phyloP scores from a whole-genome alignment of 2,113 vertebrate genomes.

The Thamnophis sirtalis region DNA sequence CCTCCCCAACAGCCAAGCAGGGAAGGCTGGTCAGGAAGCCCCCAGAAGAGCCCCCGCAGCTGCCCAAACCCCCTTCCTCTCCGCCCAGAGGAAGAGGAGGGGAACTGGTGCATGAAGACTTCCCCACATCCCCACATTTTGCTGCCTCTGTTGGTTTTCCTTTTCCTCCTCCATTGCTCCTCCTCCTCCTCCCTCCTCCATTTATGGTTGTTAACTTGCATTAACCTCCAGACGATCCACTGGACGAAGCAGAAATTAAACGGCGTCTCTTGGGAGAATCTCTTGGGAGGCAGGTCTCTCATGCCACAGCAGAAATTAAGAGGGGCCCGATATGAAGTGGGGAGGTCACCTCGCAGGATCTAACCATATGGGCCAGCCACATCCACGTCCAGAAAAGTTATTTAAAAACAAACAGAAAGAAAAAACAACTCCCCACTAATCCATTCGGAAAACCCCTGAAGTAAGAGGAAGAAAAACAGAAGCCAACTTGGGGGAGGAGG shows the following conservation, averaged over 20 bases:
- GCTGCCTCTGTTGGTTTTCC: conserved; percentile 25
- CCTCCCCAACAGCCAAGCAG: too few relatives aligned
- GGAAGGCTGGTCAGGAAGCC: too few relatives aligned
- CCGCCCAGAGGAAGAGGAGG: conserved; percentile 33
- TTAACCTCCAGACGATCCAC: conserved; percentile 14
- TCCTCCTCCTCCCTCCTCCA: background rate
- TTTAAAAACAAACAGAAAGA: background rate
- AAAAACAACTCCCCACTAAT: background rate
- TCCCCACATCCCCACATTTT: conserved; percentile 30
- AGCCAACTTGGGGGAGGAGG: too few relatives aligned
- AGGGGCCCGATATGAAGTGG: background rate
- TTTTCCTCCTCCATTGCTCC: background rate
- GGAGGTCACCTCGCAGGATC: background rate
- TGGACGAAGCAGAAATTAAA: conserved; percentile 7
- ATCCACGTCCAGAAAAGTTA: background rate
- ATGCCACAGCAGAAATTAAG: background rate
- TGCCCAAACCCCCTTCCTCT: too few relatives aligned
- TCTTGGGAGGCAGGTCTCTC: background rate
- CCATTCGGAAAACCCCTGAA: background rate
- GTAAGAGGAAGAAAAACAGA: background rate
- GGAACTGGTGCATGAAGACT: conserved; percentile 6
- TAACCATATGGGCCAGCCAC: background rate
- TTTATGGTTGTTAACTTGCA: conserved; percentile 30
- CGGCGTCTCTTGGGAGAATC: background rate
- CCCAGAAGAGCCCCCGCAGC: too few relatives aligned